Evolutionary conservation across 2,113 vertebrate genomes (phyloP).

Genomic region (Anser brachyrhynchus): DNA sequence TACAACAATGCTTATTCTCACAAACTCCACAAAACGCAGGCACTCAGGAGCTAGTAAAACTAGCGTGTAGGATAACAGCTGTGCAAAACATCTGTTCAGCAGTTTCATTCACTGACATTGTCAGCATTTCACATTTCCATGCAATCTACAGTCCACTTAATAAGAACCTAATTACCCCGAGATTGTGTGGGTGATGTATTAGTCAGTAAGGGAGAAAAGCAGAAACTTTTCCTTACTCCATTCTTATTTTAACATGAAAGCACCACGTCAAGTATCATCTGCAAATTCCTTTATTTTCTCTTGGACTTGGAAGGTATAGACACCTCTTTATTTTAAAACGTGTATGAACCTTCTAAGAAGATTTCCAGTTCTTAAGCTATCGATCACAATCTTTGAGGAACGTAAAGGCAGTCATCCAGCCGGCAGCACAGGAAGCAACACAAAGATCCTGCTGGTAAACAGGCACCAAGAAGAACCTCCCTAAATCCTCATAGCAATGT

Average conservation of each 20-base stretch:
- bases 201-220: background rate
- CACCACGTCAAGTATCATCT: background rate
- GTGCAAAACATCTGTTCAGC: background rate
- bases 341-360: background rate
- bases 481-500: background rate
- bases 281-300: background rate
- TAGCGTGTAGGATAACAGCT: background rate
- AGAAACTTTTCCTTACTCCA: background rate
- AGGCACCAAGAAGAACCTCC: fast-evolving
- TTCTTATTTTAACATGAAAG: background rate
- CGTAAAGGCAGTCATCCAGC: background rate
- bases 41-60: background rate
- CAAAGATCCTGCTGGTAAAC: background rate
- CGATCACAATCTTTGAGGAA: background rate
- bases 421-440: background rate
- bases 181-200: background rate
- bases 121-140: background rate
- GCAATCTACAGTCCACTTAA: background rate
- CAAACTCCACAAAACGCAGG: background rate
- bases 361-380: background rate
- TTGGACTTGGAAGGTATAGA: fast-evolving
- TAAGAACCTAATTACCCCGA: background rate
- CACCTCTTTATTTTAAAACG: background rate
- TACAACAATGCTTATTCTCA: background rate
- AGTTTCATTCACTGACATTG: background rate